These are phyloP conservation scores for Tillus elongatus DNA, from an alignment of 2,888 invertebrate species.

Conservation along the genomic window DNA sequence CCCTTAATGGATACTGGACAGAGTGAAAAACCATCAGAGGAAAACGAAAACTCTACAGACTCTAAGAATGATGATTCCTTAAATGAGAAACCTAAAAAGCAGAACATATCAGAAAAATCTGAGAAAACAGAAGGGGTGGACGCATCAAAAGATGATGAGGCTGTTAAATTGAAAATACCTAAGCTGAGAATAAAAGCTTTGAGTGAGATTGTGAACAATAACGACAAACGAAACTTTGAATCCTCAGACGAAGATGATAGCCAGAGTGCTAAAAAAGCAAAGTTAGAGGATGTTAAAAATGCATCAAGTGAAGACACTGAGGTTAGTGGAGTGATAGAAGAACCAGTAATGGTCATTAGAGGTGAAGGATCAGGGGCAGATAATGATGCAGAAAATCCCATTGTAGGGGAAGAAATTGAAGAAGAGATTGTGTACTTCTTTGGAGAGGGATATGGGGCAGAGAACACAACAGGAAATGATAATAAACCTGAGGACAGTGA, in stretches of 20 bases:
- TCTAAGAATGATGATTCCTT: slow-evolving; percentile 15
- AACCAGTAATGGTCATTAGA: slow-evolving; percentile 59
- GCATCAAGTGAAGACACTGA: slow-evolving; percentile 28
- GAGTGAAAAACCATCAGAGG: slow-evolving; percentile 30
- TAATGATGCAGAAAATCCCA: slow-evolving; percentile 18
- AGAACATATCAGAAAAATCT: slow-evolving; percentile 13
- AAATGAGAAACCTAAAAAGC: slow-evolving; percentile 18
- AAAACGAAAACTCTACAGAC: slow-evolving; percentile 43
- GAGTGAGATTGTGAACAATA: slow-evolving; percentile 14
- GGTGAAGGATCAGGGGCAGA: slow-evolving; percentile 50
- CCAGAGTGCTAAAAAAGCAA: slow-evolving; percentile 11
- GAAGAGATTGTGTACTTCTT: slow-evolving; percentile 62
- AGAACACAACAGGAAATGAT: slow-evolving; percentile 64
- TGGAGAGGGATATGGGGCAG: slow-evolving; percentile 63
- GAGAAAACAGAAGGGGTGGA: slow-evolving; percentile 19
- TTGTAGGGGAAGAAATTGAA: slow-evolving; percentile 60
- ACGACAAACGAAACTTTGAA: slow-evolving; percentile 9
- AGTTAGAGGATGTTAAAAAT: slow-evolving; percentile 19
- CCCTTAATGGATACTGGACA: slow-evolving; percentile 50
- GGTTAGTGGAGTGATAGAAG: slow-evolving; percentile 61
- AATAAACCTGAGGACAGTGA: slow-evolving; percentile 5
- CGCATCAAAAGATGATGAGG: slow-evolving; percentile 24
- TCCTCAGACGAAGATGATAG: slow-evolving; percentile 14
- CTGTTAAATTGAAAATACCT: slow-evolving; percentile 39
- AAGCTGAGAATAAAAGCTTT: slow-evolving; percentile 21